Evolutionary conservation across 2,888 invertebrate species (phyloP).

Genomic region (Sericinus montela): DNA sequence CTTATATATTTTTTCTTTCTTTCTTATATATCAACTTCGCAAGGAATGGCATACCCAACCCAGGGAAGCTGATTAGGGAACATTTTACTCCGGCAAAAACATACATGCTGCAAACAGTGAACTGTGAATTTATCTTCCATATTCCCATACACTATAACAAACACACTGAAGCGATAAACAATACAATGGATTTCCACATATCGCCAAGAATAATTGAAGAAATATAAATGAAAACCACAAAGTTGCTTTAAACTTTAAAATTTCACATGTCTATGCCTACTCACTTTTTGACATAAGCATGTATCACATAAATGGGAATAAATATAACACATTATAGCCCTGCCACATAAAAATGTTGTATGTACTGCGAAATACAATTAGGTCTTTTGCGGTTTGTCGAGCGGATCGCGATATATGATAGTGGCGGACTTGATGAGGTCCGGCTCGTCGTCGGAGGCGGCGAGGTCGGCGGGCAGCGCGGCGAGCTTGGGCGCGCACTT

Average conservation of each 20-base stretch:
- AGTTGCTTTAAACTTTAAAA: neutral
- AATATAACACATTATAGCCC: neutral
- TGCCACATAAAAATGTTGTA: neutral
- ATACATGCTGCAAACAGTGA: no score
- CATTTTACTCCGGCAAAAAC: no score
- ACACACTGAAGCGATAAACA: neutral
- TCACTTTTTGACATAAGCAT: neutral
- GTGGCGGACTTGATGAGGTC: constrained; percentile 65
- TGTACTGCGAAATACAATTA: constrained; percentile 3
- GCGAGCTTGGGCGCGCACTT: constrained; percentile 53
- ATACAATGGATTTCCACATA: neutral
- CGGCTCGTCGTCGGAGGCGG: constrained; percentile 49
- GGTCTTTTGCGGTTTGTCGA: constrained; percentile 42
- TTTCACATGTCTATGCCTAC: neutral
- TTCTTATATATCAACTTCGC: no score
- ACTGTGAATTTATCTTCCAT: no score
- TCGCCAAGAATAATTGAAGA: neutral
- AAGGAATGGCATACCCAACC: no score
- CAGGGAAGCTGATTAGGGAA: no score
- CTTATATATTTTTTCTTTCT: no score
- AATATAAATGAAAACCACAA: constrained; percentile 1
- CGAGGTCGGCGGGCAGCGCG: constrained; percentile 18
- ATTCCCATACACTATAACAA: no score
- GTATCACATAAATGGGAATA: neutral
- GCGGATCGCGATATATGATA: constrained; percentile 62